phyloP scores from a whole-genome alignment of 2,888 invertebrate species.

The Eristalinus sepulchralis region DNA sequence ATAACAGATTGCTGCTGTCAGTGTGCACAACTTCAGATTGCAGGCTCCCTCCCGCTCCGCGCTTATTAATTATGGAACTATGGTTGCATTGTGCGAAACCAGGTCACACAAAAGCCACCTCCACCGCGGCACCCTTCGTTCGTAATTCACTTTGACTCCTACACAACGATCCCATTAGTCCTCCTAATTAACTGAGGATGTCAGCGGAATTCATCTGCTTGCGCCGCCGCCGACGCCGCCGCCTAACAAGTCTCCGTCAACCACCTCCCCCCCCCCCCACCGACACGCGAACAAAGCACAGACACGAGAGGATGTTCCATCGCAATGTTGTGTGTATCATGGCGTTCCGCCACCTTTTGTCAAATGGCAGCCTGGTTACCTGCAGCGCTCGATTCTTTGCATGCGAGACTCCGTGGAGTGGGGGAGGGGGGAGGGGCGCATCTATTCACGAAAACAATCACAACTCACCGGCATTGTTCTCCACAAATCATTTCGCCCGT shows the following conservation, averaged over 20 bases:
- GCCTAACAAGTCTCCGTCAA: too few species aligned
- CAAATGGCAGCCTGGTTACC: constrained; percentile 6
- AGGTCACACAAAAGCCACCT: constrained; percentile 41
- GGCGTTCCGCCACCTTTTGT: constrained; percentile 32
- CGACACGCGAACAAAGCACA: neutral
- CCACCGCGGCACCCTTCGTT: constrained; percentile 20
- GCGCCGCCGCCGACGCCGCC: neutral
- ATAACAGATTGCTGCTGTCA: neutral
- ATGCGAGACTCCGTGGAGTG: neutral
- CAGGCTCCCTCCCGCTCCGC: neutral
- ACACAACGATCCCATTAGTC: constrained; percentile 65
- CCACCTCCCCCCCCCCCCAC: too few species aligned
- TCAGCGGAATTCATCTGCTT: constrained; percentile 44
- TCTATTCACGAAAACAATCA: constrained; percentile 59
- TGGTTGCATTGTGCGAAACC: constrained; percentile 34
- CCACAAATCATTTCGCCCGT: constrained; percentile 42
- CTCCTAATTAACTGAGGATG: constrained; percentile 66
- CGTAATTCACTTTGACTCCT: constrained; percentile 61
- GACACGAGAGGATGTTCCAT: constrained; percentile 9
- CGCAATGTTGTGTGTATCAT: neutral
- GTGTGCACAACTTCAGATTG: neutral
- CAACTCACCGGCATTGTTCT: constrained; percentile 43
- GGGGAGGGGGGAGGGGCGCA: neutral
- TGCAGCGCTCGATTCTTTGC: neutral
- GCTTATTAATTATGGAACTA: constrained; percentile 53